Evolutionary conservation across 2,888 invertebrate genomes (phyloP).

Genomic region (Rutpela maculata): DNA sequence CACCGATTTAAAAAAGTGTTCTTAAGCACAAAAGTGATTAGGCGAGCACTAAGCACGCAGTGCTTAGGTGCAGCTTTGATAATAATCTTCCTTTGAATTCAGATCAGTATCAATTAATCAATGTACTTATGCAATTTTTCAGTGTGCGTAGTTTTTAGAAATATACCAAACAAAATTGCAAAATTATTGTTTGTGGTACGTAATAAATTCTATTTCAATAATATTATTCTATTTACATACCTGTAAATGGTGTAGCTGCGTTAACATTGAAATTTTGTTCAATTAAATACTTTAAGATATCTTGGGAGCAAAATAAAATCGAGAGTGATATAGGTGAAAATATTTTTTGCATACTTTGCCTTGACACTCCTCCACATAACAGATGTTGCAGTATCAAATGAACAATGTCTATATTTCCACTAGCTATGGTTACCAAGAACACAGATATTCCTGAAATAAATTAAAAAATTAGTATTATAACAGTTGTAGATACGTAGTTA

Average conservation of each 20-base stretch:
- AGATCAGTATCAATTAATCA: too few species aligned
- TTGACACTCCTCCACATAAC: constrained; percentile 68
- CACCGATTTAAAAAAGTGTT: too few species aligned
- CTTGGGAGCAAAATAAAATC: constrained; percentile 64
- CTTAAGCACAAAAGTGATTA: too few species aligned
- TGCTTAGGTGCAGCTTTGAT: too few species aligned
- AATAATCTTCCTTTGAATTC: too few species aligned
- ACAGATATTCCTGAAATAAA: constrained; percentile 66
- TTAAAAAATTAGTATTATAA: neutral
- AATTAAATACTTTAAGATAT: constrained; percentile 66
- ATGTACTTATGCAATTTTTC: too few species aligned
- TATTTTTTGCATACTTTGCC: constrained; percentile 65
- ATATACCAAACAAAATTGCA: too few species aligned
- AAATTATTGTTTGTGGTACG: too few species aligned
- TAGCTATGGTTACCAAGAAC: constrained; percentile 66
- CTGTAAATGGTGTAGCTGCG: constrained; percentile 59
- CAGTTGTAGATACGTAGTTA: too few species aligned
- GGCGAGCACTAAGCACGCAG: too few species aligned
- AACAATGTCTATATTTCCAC: constrained; percentile 67
- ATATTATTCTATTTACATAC: constrained; percentile 53
- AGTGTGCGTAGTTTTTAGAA: too few species aligned
- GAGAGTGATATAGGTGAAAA: constrained; percentile 68
- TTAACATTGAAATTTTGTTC: constrained; percentile 65
- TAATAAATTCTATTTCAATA: too few species aligned
- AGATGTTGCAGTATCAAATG: constrained; percentile 66